Evolutionary conservation across 2,888 invertebrate genomes (phyloP).

Genomic region (Brachycybe producta): DNA sequence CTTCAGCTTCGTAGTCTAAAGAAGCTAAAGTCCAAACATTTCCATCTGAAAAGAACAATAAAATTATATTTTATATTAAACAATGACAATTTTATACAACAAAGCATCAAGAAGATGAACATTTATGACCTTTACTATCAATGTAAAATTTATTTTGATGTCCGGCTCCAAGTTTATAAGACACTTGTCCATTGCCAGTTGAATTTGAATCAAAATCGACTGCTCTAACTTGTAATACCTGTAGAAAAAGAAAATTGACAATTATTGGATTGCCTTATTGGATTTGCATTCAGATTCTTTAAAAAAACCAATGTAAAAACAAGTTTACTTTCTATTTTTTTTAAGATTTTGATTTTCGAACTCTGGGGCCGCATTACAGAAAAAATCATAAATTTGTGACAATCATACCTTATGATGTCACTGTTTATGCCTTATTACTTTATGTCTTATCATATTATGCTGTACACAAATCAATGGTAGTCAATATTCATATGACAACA

Average conservation of each 20-base stretch:
- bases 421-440: no score
- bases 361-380: no score
- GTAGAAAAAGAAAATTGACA: neutral
- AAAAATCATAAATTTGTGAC: no score
- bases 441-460: no score
- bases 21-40: constrained; percentile 58
- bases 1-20: constrained; percentile 55
- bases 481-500: no score
- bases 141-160: constrained; percentile 50
- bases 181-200: constrained; percentile 72
- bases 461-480: no score
- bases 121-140: constrained; percentile 49
- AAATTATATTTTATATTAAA: neutral
- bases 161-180: constrained; percentile 52
- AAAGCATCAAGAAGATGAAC: neutral
- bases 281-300: constrained; percentile 13
- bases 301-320: neutral
- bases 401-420: no score
- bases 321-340: neutral
- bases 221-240: constrained; percentile 58
- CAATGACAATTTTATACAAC: neutral
- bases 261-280: no score
- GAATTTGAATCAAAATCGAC: constrained; percentile 73
- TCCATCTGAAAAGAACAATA: constrained; percentile 44
- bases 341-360: neutral